These are phyloP conservation scores for Ophioninae sp. DNA, from an alignment of 2,888 invertebrate genomes.

Conservation along the genomic window DNA sequence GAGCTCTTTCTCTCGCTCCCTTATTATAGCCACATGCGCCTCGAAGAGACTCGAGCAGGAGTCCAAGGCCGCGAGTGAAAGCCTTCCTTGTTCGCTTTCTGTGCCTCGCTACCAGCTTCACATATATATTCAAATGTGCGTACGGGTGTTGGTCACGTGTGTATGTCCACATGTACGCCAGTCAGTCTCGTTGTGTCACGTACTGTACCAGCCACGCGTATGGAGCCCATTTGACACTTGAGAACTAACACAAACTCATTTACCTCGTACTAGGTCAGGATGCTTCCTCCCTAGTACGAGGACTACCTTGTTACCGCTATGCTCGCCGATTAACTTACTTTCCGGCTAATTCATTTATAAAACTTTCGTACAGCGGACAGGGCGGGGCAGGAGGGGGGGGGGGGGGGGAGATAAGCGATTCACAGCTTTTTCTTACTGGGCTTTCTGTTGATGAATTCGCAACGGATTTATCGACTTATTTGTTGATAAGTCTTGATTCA, in stretches of 20 bases:
- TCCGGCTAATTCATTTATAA: background rate
- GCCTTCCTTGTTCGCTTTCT: conserved; percentile 73
- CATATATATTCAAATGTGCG: conserved; percentile 5
- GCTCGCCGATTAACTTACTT: background rate
- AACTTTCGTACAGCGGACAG: background rate
- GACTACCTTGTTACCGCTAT: background rate
- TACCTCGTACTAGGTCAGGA: conserved; percentile 43
- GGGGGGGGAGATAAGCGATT: background rate
- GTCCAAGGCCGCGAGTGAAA: conserved; percentile 76
- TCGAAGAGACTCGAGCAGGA: conserved; percentile 71
- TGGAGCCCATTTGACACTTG: conserved; percentile 46
- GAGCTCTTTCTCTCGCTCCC: conserved; percentile 33
- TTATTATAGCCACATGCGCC: conserved; percentile 52
- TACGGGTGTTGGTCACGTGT: background rate
- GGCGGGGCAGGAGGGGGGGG: no score
- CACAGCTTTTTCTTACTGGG: background rate
- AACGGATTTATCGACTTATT: background rate
- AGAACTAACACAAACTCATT: conserved; percentile 26
- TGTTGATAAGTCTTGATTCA: background rate
- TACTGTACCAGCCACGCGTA: conserved; percentile 6
- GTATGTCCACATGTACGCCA: background rate
- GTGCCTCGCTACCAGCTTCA: conserved; percentile 51
- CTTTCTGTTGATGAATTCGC: background rate
- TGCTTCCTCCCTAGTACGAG: conserved; percentile 40
- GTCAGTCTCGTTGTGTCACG: background rate